Base-by-base conservation (phyloP, 2,797 vertebrate species). In the Spheniscus humboldti region DNA sequence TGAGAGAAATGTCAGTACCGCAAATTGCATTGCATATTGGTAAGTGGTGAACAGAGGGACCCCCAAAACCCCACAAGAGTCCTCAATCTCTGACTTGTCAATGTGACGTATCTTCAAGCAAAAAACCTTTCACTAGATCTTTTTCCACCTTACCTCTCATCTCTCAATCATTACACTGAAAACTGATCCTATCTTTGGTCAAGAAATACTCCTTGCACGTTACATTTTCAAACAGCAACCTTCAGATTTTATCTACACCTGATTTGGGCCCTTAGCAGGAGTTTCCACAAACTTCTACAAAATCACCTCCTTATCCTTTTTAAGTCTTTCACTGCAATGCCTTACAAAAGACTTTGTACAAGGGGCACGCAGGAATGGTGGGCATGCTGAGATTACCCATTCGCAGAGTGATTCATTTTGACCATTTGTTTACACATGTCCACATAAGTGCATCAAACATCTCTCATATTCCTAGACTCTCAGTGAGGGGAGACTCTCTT, bases 1-100 rank as follows among this genome's bases (percentile, higher is more conserved):
- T 19, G 30, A 60, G 72, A 63, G 69, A 75, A 78, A 48, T 39
- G 47, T 24, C 62, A 91, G 57, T 6, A 43, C 56, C 7, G 31
- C 41, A 62, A 50, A 71, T 13, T 15, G 9, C 39, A 31, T 8
- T 0, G 0, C 1, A 3, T 7, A 2, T 1, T 37, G 28, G 35
- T 18, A 71, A 87, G 43, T 7, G n/a, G 35, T 8, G 50, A 89
- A 56, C 48, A 43, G 67, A 87, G 28, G 53, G 68, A 45, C 6
- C 7, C 25, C 27, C 50, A 80, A 62, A 77, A 20, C 3, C 17
- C 74, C 35, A 22, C n/a, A 18, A 2, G 64, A 90, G 18, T 53
- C 62, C 37, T 75, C 78, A 43, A 6, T 43, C 68, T 86, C 64
- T 31, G 24, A 48, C 76, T 68, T 81, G 47, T 75, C 85, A 75